Conservation (phyloP, 2,113 vertebrate genomes). For the Pipra filicauda region DNA sequence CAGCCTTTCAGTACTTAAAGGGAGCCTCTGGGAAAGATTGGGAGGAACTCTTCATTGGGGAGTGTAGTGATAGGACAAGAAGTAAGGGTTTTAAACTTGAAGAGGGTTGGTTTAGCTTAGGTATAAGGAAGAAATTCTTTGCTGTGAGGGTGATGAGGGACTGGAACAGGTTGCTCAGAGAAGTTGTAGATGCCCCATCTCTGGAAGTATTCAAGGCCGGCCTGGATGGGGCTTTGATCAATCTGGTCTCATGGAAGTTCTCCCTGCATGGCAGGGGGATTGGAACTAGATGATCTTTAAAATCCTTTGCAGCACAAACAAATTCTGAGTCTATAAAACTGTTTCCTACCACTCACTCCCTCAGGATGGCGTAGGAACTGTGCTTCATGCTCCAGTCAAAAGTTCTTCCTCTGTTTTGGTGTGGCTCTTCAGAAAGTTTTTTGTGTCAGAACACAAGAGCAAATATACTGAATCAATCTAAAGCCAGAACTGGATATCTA, state of each 20-base stretch:
- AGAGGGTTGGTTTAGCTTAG: background rate
- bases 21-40: background rate
- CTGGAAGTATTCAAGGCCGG: background rate
- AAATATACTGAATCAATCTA: background rate
- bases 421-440: background rate
- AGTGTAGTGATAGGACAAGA: background rate
- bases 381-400: background rate
- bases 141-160: background rate
- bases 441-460: background rate
- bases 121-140: background rate
- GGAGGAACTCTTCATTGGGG: background rate
- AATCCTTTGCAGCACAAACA: background rate
- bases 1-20: background rate
- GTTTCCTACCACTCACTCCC: background rate
- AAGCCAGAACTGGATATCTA: background rate
- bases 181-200: background rate
- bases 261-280: background rate
- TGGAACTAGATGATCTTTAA: background rate
- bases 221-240: background rate
- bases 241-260: background rate
- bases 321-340: background rate
- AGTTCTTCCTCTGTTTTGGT: background rate
- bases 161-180: background rate
- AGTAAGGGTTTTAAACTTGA: background rate
- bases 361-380: background rate